phyloP scores from a whole-genome alignment of 2,113 vertebrate genomes.

The Nothocercus nigrocapillus region DNA sequence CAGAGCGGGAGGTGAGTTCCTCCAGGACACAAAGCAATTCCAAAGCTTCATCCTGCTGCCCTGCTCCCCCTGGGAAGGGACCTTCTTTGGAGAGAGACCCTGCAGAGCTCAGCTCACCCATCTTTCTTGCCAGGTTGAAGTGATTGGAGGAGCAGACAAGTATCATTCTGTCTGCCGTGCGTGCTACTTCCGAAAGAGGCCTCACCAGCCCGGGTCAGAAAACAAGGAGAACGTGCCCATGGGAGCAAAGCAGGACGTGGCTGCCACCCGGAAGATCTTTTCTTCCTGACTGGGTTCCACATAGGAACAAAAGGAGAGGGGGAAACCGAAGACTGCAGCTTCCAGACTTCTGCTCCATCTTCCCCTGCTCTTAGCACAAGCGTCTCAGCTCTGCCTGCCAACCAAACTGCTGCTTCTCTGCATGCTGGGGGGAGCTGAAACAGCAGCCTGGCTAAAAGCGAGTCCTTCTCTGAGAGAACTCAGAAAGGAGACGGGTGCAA shows the following conservation, averaged over 20 bases:
- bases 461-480: neutral
- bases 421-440: neutral
- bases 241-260: conserved; percentile 53
- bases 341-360: accelerated
- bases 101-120: neutral
- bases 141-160: conserved; percentile 94
- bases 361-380: neutral
- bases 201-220: neutral
- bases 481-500: neutral
- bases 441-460: neutral
- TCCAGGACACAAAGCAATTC: neutral
- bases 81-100: neutral
- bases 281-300: conserved; percentile 49
- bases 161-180: conserved; percentile 91
- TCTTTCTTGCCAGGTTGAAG: conserved; percentile 84
- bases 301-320: neutral
- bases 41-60: neutral
- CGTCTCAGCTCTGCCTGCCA: neutral
- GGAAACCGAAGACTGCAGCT: neutral
- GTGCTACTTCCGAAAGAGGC: conserved; percentile 83
- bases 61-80: neutral
- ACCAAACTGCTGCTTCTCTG: neutral
- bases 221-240: conserved; percentile 83
- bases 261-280: conserved; percentile 78
- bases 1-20: conserved; percentile 87